Percentiles rank a stretch among this genome's conserved stretches.
phyloP scores from a whole-genome alignment of 2,113 vertebrate genomes.

The Lophotis ruficrista region DNA sequence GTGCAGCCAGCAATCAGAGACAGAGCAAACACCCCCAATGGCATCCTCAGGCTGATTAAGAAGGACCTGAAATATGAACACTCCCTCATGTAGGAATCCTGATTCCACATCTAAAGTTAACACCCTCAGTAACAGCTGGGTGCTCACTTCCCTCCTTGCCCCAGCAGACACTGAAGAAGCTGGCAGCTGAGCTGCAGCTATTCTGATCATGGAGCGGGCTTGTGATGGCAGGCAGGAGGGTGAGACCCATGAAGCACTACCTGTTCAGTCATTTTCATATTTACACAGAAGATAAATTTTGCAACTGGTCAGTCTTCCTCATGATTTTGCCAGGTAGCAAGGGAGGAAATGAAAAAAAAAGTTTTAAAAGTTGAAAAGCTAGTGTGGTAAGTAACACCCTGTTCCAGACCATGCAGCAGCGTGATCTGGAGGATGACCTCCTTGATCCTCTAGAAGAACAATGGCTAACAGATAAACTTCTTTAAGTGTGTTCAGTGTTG shows the following conservation, averaged over 20 bases:
- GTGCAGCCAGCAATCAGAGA: no score
- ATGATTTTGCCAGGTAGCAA: not conserved
- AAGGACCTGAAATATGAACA: not conserved
- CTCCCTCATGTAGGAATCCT: not conserved
- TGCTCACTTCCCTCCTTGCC: not conserved
- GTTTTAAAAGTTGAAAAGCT: not conserved
- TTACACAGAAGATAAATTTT: not conserved
- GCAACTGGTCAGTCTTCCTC: not conserved
- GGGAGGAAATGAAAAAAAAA: constrained; percentile 6
- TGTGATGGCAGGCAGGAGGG: not conserved
- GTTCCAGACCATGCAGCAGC: not conserved
- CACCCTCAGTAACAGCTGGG: not conserved
- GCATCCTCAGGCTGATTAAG: not conserved
- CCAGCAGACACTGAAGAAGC: not conserved
- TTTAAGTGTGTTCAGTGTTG: not conserved
- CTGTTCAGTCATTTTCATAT: not conserved
- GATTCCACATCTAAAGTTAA: not conserved
- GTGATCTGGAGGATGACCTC: not conserved
- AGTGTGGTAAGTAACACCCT: not conserved
- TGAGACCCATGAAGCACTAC: not conserved
- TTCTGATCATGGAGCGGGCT: not conserved
- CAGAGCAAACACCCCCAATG: not conserved
- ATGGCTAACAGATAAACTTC: not conserved
- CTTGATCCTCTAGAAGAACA: not conserved
- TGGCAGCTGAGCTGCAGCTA: not conserved